Evolutionary conservation across 2,113 vertebrate genomes (phyloP).

Genomic region (Nyctibius bracteatus): DNA sequence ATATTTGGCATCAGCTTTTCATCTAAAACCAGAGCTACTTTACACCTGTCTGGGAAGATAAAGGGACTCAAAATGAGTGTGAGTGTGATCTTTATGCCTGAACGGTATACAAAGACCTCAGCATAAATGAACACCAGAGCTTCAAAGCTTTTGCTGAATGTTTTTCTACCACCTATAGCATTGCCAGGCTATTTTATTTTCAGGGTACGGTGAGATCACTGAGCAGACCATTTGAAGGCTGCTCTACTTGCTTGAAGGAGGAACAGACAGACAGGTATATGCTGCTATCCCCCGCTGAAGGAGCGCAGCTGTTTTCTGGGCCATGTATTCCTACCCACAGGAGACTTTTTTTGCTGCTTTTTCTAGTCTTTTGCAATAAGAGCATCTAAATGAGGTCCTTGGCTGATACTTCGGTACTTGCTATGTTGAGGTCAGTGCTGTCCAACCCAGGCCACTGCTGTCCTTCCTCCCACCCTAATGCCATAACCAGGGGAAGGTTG

Average conservation of each 20-base stretch:
- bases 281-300: neutral
- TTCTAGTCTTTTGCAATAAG: neutral
- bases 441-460: fast-evolving
- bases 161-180: neutral
- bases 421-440: fast-evolving
- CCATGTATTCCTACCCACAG: neutral
- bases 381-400: neutral
- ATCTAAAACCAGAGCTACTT: neutral
- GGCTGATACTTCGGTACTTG: neutral
- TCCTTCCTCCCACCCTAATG: fast-evolving
- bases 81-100: neutral
- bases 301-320: neutral
- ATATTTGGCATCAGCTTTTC: constrained; percentile 23
- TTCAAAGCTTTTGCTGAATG: constrained; percentile 11
- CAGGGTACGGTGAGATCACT: neutral
- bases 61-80: neutral
- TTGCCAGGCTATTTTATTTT: neutral
- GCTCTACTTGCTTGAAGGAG: neutral
- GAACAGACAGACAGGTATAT: neutral
- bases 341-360: neutral
- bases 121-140: neutral
- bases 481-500: neutral
- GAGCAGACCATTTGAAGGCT: neutral
- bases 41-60: constrained; percentile 11
- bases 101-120: neutral